Evolutionary conservation across 1,140 invertebrate genomes (phyloP), one percentile per base, ranked within the genome.

Genomic region (Ctenoplectra terminalis): DNA sequence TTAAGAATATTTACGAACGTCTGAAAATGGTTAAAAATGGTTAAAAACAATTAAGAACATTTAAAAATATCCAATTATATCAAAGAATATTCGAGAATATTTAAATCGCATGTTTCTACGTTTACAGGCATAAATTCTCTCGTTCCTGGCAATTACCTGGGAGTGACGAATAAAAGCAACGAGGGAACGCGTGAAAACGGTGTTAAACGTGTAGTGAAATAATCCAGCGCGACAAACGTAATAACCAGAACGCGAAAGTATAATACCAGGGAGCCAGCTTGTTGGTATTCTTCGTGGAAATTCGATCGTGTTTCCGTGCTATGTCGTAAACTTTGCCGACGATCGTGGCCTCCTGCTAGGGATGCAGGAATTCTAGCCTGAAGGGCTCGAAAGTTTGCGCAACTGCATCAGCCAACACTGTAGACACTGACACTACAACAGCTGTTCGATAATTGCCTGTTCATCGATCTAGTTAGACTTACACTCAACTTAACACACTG

Each of bases 371-470:
- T 77, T 69, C 50, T 58, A 2, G 37, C 37, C 63, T 20, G 37
- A 54, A 46, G 63, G 48, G 40, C 46, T 69, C 7, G 64, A 50
- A 77, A 69, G 40, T 77, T 77, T 46, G 52, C n/a, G n/a, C 72
- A 75, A 75, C 43, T 75, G 72, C 46, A 75, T 52, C 46, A 46
- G 29, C 40, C 26, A 52, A 20, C 64, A 20, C 34, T 64, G 34
- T 74, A 85, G 54, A 79, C 56, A 80, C 84, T 81, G 76, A 85
- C 73, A 78, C 77, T 50, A 50, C 83, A 67, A 85, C 74, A 85
- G 67, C 40, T 74, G 70, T 71, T 74, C 81, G 69, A 85, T 85
- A 85, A 85, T 85, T 80, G 54, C 76, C 61, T 70, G 48, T 58
- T 66, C 67, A 79, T 84, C 48, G 83, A 79, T 64, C 46, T 61